A percentile compares a stretch with the other conserved stretches of the same genome.
phyloP scores from a whole-genome alignment of 2,888 invertebrate genomes.

The Calameuta pallipes region DNA sequence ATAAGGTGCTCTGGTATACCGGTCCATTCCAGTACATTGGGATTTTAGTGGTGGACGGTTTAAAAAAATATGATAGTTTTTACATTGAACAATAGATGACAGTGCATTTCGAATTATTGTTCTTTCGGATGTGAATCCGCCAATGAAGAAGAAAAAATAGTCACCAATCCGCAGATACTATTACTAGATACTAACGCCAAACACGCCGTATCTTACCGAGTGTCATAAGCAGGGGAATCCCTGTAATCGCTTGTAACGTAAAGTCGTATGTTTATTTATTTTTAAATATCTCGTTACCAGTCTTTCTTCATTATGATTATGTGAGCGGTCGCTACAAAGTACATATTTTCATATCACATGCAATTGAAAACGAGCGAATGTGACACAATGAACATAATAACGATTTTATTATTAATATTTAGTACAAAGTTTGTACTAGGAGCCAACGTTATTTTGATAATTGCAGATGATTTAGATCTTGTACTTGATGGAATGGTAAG shows the following conservation, averaged over 20 bases:
- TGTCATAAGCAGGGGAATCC: background rate
- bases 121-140: background rate
- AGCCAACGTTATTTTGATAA: constrained; percentile 79
- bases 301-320: background rate
- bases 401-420: background rate
- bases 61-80: too few relatives aligned
- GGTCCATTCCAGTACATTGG: too few relatives aligned
- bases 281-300: background rate
- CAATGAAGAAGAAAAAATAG: background rate
- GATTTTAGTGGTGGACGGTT: too few relatives aligned
- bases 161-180: background rate
- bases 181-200: too few relatives aligned
- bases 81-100: too few relatives aligned
- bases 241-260: background rate
- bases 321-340: background rate
- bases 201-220: too few relatives aligned
- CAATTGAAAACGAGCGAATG: background rate
- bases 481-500: constrained; percentile 82
- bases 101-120: background rate
- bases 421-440: background rate
- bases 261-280: background rate
- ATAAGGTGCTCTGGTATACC: too few relatives aligned
- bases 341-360: background rate
- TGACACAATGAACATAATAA: background rate
- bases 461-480: constrained; percentile 90